These are phyloP conservation scores for Bombylius discolor DNA, from an alignment of 2,888 invertebrate genomes.

Conservation along the genomic window DNA sequence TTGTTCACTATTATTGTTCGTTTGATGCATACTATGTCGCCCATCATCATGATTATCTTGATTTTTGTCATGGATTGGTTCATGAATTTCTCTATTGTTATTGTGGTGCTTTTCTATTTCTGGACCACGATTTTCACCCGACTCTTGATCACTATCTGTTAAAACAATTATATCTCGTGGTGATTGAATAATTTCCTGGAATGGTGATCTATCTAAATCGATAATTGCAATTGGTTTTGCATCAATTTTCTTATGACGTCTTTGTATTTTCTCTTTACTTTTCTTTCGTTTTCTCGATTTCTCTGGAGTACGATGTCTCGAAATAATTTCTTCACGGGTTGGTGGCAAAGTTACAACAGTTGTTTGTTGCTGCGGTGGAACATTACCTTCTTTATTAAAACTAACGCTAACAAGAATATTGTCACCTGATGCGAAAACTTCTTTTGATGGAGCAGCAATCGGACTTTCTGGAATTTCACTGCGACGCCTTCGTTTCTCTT, in stretches of 20 bases:
- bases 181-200: constrained; percentile 67
- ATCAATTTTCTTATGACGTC: constrained; percentile 42
- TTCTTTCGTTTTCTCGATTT: constrained; percentile 23
- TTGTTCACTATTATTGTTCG: background rate
- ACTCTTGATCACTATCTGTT: constrained; percentile 61
- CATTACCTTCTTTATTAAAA: constrained; percentile 53
- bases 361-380: constrained; percentile 24
- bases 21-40: constrained; percentile 10
- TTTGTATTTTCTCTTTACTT: constrained; percentile 18
- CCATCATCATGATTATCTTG: constrained; percentile 17
- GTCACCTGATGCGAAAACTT: constrained; percentile 85
- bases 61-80: constrained; percentile 17
- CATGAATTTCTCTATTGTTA: constrained; percentile 17
- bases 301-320: constrained; percentile 17
- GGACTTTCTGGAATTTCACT: constrained; percentile 25
- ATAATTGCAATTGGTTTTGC: constrained; percentile 68
- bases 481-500: constrained; percentile 31
- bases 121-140: background rate
- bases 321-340: constrained; percentile 29
- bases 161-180: constrained; percentile 70
- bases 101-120: background rate
- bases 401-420: constrained; percentile 87
- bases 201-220: constrained; percentile 72
- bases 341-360: constrained; percentile 33
- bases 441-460: constrained; percentile 59